Percentiles rank a stretch among this genome's conserved stretches.
These are phyloP conservation scores for Neuroterus valhalla DNA, from an alignment of 1,140 invertebrate genomes.

Conservation along the genomic window DNA sequence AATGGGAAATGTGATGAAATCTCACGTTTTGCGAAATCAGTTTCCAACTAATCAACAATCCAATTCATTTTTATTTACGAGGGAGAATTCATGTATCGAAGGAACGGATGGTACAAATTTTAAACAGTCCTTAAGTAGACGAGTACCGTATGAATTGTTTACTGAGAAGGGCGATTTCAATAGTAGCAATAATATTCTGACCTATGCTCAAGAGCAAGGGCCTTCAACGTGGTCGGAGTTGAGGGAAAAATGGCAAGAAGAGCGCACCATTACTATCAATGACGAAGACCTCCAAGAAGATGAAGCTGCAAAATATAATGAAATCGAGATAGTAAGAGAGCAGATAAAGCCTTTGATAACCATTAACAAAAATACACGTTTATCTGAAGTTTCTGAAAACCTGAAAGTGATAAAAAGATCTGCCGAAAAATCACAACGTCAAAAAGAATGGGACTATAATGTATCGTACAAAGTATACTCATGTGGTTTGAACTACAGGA, in stretches of 20 bases:
- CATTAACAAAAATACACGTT: constrained; percentile 49
- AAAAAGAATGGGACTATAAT: constrained; percentile 61
- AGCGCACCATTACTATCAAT: constrained; percentile 70
- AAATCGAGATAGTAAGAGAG: constrained; percentile 64
- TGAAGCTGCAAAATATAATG: constrained; percentile 52
- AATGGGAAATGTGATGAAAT: constrained; percentile 49
- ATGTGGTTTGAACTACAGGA: constrained; percentile 62
- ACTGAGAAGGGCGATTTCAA: constrained; percentile 35
- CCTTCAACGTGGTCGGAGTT: constrained; percentile 65
- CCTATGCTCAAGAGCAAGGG: constrained; percentile 59
- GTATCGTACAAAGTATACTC: constrained; percentile 71
- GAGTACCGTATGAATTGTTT: neutral
- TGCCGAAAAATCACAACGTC: constrained; percentile 61
- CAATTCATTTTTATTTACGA: constrained; percentile 21
- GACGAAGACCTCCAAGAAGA: constrained; percentile 63
- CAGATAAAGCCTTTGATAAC: constrained; percentile 59
- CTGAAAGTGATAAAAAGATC: constrained; percentile 69
- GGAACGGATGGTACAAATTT: constrained; percentile 21
- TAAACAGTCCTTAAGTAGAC: neutral
- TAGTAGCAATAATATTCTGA: constrained; percentile 49
- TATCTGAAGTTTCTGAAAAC: constrained; percentile 65
- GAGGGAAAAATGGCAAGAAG: constrained; percentile 69
- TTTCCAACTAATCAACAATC: constrained; percentile 46
- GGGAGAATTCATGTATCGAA: constrained; percentile 29
- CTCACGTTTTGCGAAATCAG: constrained; percentile 48